Evolutionary conservation across 1,140 invertebrate species (phyloP).

Genomic region (Bombus huntii): DNA sequence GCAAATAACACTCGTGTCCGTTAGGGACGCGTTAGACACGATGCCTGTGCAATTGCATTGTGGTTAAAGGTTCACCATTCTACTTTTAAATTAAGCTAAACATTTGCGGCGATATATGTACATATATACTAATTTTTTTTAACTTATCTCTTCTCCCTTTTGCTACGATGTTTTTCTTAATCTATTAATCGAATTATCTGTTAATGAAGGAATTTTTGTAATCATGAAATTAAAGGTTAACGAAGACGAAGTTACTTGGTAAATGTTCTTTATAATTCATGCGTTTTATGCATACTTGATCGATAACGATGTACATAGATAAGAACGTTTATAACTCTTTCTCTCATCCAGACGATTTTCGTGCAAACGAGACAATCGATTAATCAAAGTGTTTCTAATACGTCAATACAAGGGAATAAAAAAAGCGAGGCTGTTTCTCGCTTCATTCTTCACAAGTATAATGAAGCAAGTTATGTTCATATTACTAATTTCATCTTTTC

Average conservation of each 20-base stretch:
- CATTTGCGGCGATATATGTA: background rate
- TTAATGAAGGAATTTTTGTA: background rate
- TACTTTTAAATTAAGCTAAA: background rate
- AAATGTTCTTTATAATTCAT: too few species aligned
- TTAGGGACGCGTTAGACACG: background rate
- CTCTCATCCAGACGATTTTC: too few species aligned
- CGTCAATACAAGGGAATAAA: background rate
- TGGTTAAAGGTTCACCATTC: background rate
- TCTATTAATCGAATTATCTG: background rate
- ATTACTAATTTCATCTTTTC: too few species aligned
- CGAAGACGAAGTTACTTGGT: background rate
- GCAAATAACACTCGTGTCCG: conserved; percentile 26
- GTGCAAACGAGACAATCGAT: background rate
- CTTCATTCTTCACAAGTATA: too few species aligned
- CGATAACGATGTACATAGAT: too few species aligned
- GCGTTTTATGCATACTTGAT: too few species aligned
- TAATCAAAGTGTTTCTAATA: background rate
- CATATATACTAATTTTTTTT: background rate
- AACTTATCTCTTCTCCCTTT: background rate
- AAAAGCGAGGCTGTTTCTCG: background rate
- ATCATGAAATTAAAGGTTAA: background rate
- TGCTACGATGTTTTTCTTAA: background rate
- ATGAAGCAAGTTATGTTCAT: too few species aligned
- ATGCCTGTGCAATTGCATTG: background rate
- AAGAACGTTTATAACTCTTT: background rate